Evolutionary conservation across 2,888 invertebrate species (phyloP).

Genomic region (Octonoba sinensis): DNA sequence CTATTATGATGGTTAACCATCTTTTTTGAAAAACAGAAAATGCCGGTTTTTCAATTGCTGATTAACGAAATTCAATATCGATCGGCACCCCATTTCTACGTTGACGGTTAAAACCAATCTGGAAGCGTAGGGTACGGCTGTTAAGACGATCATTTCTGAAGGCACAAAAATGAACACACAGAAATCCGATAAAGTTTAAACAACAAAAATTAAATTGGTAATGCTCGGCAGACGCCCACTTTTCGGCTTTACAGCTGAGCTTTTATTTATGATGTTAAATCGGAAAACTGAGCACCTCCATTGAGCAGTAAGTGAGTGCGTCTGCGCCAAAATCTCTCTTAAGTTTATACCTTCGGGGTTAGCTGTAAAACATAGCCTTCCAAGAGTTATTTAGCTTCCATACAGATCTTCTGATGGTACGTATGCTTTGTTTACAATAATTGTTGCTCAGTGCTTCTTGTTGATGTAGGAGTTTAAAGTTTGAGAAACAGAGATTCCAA

Average conservation of each 20-base stretch:
- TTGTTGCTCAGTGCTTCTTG: background rate
- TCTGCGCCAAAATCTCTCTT: slow-evolving; percentile 62
- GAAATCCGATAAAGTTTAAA: slow-evolving; percentile 16
- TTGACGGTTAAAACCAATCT: slow-evolving; percentile 38
- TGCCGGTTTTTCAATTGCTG: slow-evolving; percentile 60
- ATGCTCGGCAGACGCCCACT: slow-evolving; percentile 56
- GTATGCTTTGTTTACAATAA: slow-evolving; percentile 22
- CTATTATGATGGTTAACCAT: slow-evolving; percentile 33
- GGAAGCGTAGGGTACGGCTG: slow-evolving; percentile 36
- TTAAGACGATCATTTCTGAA: slow-evolving; percentile 31
- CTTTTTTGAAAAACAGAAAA: slow-evolving; percentile 60
- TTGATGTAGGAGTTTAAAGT: too few species aligned
- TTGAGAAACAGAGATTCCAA: too few species aligned
- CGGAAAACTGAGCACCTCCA: slow-evolving; percentile 65
- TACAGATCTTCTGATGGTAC: slow-evolving; percentile 26
- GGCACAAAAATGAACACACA: slow-evolving; percentile 4
- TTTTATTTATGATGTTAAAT: slow-evolving; percentile 65
- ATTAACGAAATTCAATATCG: slow-evolving; percentile 61
- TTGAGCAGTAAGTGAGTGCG: slow-evolving; percentile 64
- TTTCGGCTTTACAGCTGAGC: slow-evolving; percentile 64
- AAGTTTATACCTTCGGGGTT: slow-evolving; percentile 36
- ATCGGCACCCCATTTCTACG: slow-evolving; percentile 47
- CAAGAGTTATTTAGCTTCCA: slow-evolving; percentile 9
- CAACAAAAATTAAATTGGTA: slow-evolving; percentile 39
- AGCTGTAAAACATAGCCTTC: slow-evolving; percentile 29